Evolutionary conservation across 2,797 vertebrate species (phyloP).

Genomic region (Cossypha heuglini): DNA sequence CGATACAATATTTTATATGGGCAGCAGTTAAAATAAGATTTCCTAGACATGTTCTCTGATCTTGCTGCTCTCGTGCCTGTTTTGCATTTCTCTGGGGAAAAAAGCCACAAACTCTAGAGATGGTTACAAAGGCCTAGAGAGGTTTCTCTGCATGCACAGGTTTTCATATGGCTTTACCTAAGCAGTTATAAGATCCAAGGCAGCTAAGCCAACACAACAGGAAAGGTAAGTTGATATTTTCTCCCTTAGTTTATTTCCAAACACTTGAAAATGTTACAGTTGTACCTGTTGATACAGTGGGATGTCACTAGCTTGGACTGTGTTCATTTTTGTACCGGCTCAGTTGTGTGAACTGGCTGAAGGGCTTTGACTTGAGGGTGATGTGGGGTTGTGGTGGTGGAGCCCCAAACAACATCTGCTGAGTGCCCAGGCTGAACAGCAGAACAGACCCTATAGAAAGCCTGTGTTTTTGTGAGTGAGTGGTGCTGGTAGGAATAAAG

Average conservation of each 20-base stretch:
- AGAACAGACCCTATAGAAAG: not conserved
- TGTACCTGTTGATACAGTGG: not conserved
- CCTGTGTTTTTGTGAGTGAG: not conserved
- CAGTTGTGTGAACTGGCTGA: not conserved
- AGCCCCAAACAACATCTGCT: not conserved
- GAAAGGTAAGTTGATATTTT: not conserved
- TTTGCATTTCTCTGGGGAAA: not conserved
- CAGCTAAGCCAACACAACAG: not conserved
- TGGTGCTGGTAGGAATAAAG: not conserved
- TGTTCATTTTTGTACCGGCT: rapidly evolving
- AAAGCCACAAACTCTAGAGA: not conserved
- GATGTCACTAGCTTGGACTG: not conserved
- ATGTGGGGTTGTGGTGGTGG: rapidly evolving
- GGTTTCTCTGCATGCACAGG: not conserved
- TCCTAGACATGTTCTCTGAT: not conserved
- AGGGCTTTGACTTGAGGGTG: not conserved
- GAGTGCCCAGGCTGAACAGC: not conserved
- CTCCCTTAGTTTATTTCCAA: not conserved
- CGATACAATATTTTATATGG: not conserved
- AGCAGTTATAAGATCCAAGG: not conserved
- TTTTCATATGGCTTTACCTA: not conserved
- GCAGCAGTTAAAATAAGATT: not conserved
- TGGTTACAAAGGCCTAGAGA: not conserved
- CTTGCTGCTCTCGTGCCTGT: not conserved
- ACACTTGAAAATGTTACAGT: not conserved